These are phyloP conservation scores for Corythornis cristatus DNA, from an alignment of 2,113 vertebrate species.

Conservation along the genomic window DNA sequence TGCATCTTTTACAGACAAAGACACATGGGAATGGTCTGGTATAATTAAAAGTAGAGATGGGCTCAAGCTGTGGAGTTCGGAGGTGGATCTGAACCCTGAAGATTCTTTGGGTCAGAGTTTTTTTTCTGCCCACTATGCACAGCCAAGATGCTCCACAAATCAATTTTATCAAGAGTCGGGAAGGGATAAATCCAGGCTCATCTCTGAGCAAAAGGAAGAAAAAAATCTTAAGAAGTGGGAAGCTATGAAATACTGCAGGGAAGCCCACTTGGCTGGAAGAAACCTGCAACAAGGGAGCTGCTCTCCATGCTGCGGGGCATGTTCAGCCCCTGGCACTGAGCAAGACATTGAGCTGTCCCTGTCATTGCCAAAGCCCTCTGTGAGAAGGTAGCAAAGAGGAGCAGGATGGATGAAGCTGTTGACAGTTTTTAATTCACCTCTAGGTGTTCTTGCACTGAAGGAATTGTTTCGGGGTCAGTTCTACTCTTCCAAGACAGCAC, in stretches of 20 bases:
- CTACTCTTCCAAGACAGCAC: background rate
- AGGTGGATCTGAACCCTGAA: background rate
- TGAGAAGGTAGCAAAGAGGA: background rate
- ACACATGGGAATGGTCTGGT: constrained; percentile 23
- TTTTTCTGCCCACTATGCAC: background rate
- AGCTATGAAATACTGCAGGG: background rate
- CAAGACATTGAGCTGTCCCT: background rate
- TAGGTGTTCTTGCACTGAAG: background rate
- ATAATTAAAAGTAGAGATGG: constrained; percentile 47
- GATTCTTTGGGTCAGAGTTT: background rate
- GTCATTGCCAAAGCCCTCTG: background rate
- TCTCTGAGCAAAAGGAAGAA: background rate
- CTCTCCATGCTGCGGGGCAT: rapidly evolving
- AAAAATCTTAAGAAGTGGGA: background rate
- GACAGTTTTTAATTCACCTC: background rate
- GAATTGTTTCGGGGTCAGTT: background rate
- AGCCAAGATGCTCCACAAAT: background rate
- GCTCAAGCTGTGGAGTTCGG: constrained; percentile 41
- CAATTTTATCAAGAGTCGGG: background rate
- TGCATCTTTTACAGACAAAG: background rate
- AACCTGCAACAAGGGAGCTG: background rate
- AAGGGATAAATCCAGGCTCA: background rate
- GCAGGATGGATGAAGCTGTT: rapidly evolving
- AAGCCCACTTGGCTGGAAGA: background rate
- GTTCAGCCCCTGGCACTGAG: background rate